Conservation (phyloP, 1,140 invertebrate species). For the Matsumurasca onukii region DNA sequence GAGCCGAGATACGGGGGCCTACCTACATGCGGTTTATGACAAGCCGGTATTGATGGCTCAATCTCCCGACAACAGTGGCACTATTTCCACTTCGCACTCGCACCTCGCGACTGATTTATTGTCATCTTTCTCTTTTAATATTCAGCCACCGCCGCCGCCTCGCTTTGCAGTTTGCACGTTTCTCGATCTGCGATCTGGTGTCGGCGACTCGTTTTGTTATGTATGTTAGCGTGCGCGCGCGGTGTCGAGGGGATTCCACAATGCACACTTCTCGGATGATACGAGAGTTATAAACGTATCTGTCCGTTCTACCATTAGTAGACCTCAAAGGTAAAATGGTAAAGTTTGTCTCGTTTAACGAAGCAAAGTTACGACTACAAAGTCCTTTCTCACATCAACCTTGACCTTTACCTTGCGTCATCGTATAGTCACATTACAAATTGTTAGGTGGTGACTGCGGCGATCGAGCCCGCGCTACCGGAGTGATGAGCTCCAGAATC, state of each 20-base stretch:
- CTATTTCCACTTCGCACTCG: not conserved
- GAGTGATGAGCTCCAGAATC: too few relatives aligned
- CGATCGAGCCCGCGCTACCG: too few relatives aligned
- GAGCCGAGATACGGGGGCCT: not conserved
- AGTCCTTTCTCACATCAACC: not conserved
- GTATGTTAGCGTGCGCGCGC: too few relatives aligned
- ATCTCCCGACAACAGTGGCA: not conserved
- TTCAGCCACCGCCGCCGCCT: slow-evolving; percentile 6
- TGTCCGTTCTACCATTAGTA: too few relatives aligned
- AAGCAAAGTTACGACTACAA: not conserved
- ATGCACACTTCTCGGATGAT: too few relatives aligned
- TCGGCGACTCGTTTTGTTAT: slow-evolving; percentile 17
- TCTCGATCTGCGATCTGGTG: slow-evolving; percentile 18
- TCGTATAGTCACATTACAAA: too few relatives aligned
- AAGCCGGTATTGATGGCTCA: slow-evolving; percentile 11
- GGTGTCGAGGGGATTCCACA: too few relatives aligned
- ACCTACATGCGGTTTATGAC: slow-evolving; percentile 20
- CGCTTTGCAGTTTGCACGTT: slow-evolving; percentile 15
- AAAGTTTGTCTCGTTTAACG: not conserved
- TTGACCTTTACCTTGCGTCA: too few relatives aligned
- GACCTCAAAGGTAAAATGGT: too few relatives aligned
- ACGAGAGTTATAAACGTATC: too few relatives aligned
- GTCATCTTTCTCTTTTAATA: slow-evolving; percentile 22
- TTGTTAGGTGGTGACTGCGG: too few relatives aligned
- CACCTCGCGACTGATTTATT: slow-evolving; percentile 1